These are phyloP conservation scores for Ctena decussata DNA, from an alignment of 2,888 invertebrate species.

Conservation along the genomic window DNA sequence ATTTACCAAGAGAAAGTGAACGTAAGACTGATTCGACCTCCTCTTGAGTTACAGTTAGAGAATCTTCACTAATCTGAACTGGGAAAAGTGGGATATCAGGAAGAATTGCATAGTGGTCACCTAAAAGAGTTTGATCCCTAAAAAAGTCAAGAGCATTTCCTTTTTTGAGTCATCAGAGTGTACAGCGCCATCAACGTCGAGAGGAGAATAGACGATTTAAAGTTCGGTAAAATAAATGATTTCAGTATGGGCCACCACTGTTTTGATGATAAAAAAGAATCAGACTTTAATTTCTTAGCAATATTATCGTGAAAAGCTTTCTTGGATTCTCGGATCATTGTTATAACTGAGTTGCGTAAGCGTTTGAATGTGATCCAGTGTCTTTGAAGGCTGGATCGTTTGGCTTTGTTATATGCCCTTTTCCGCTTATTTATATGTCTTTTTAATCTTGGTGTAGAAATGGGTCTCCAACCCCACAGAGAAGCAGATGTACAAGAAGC, in stretches of 20 bases:
- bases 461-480: background rate
- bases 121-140: background rate
- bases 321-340: background rate
- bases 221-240: background rate
- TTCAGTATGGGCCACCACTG: background rate
- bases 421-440: background rate
- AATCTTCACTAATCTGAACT: background rate
- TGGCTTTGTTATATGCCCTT: background rate
- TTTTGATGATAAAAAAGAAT: background rate
- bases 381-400: background rate
- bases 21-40: background rate
- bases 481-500: background rate
- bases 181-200: background rate
- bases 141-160: background rate
- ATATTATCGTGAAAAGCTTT: background rate
- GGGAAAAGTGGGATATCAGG: background rate
- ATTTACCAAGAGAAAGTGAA: background rate
- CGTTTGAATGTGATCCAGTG: background rate
- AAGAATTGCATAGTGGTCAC: background rate
- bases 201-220: background rate
- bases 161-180: background rate
- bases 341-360: background rate
- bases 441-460: constrained; percentile 1
- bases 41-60: background rate
- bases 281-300: background rate